Evolutionary conservation across 92 coral and sea anemone species (phyloP), one percentile per base, ranked within the genome.

Genomic region (Palythoa caribaeorum): DNA sequence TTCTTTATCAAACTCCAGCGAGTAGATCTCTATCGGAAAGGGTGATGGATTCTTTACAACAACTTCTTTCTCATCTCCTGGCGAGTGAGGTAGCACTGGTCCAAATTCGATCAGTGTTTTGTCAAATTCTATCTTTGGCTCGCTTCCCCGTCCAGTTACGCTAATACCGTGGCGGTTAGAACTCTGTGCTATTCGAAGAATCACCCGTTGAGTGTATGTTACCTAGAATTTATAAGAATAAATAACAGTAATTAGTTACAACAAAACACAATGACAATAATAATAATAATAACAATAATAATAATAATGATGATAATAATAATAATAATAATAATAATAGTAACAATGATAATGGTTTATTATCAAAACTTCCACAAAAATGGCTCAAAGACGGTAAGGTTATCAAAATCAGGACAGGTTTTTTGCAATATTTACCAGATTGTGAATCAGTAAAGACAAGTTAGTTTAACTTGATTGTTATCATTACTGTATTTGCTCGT

Each of bases 1-100:
- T 60, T 97, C 98, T 85, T 97, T 97, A 88, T 97, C 99, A 89
- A 97, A 95, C 89, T 97, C 99, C 89, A 97, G 81, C 20, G 99
- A 95, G 93, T 97, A 97, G 47, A 97, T 79, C 83, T 97, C 99
- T 1, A 97, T 92, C 0, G 99, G 98, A 88, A 97, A 97, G 5
- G 94, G 84, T 38, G 93, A 95, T 11, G 99, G 99, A 79, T 97
- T 97, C 86, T 88, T 89, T 72, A 97, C 83, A 3, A 92, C 88
- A 13, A 97, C 87, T 87, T 97, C 99, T 71, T 95, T 91, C 79
- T 97, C 99, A 76, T 97, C 99, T 7, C 99, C 99, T 54, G 80
- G 52, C 9, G 98, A 97, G 84, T 97, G 99, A 63, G 99, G 99
- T 20, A 97, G 94, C 70, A 97, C 96, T 66, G 99, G 99, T 10